phyloP scores from a whole-genome alignment of 2,888 invertebrate genomes.

The Leptopilina syphax region DNA sequence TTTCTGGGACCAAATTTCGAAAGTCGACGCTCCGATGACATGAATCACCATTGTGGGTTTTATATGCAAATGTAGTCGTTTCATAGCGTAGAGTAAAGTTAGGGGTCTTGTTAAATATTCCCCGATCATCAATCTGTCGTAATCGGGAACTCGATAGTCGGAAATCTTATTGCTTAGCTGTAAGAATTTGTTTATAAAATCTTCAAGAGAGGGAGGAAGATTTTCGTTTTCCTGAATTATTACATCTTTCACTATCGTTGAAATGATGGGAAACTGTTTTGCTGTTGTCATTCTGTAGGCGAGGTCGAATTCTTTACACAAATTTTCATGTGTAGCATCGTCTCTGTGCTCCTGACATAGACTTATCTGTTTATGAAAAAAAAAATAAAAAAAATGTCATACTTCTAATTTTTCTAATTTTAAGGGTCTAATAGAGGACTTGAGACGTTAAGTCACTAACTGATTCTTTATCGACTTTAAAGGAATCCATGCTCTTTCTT shows the following conservation, averaged over 20 bases:
- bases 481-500: no score
- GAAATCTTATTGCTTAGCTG: not conserved
- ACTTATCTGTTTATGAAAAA: not conserved
- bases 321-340: not conserved
- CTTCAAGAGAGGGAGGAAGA: not conserved
- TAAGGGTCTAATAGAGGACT: no score
- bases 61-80: conserved; percentile 54
- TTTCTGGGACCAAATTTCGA: conserved; percentile 65
- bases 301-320: not conserved
- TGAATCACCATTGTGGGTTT: conserved; percentile 62
- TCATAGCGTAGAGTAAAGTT: conserved; percentile 64
- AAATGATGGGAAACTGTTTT: not conserved
- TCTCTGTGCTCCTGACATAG: not conserved
- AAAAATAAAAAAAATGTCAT: not conserved
- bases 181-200: not conserved
- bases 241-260: not conserved
- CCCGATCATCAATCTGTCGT: conserved; percentile 41
- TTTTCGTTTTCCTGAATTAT: not conserved
- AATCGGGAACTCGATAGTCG: not conserved
- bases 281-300: not conserved
- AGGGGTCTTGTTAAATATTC: conserved; percentile 68
- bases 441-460: no score
- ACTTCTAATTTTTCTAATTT: no score
- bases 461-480: no score
- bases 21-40: conserved; percentile 69